These are phyloP conservation scores for Cerastis rubricosa DNA, from an alignment of 2,888 invertebrate species.

Conservation along the genomic window DNA sequence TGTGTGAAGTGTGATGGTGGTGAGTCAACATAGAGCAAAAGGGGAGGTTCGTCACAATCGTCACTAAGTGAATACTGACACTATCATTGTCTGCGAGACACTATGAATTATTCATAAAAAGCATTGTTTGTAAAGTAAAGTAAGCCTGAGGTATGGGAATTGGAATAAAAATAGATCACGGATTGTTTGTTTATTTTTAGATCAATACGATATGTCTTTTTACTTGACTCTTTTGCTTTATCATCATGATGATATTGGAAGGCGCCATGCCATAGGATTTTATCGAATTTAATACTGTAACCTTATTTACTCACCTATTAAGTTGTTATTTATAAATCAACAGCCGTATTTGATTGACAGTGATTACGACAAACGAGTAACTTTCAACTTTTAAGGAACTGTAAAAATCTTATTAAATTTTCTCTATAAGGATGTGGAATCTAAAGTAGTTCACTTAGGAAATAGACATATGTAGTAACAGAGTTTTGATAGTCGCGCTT, in stretches of 20 bases:
- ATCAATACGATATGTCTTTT: slow-evolving; percentile 25
- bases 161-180: slow-evolving; percentile 55
- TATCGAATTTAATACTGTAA: neutral
- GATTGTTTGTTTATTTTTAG: slow-evolving; percentile 43
- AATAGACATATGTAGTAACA: neutral
- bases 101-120: slow-evolving; percentile 73
- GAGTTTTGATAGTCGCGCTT: neutral
- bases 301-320: slow-evolving; percentile 14
- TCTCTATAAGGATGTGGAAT: slow-evolving; percentile 13
- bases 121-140: slow-evolving; percentile 74
- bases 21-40: slow-evolving; percentile 58
- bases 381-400: neutral
- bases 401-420: slow-evolving; percentile 26
- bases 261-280: neutral
- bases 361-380: slow-evolving; percentile 7
- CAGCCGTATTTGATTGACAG: slow-evolving; percentile 17
- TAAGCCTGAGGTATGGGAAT: slow-evolving; percentile 63
- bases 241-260: slow-evolving; percentile 7
- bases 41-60: slow-evolving; percentile 71
- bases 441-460: slow-evolving; percentile 17
- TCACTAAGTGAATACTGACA: slow-evolving; percentile 64
- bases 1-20: slow-evolving; percentile 32
- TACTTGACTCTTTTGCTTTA: slow-evolving; percentile 15
- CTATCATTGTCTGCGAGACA: slow-evolving; percentile 69
- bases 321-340: slow-evolving; percentile 21